These are phyloP conservation scores for Alligator sinensis DNA, from an alignment of 2,113 vertebrate species.

Conservation along the genomic window DNA sequence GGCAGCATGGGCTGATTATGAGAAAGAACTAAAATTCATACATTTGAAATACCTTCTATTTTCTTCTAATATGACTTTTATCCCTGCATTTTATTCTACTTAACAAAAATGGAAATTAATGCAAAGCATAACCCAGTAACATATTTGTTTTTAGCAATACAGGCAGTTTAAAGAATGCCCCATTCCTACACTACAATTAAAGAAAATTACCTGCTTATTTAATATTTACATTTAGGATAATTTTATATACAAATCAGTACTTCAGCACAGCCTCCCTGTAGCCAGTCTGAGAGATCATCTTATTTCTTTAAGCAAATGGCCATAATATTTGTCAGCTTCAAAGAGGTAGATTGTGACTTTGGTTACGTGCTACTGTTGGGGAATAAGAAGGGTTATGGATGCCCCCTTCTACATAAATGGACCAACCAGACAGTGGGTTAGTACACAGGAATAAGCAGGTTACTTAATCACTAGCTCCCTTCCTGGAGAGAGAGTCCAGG, in stretches of 20 bases:
- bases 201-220: not conserved
- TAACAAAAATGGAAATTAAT: not conserved
- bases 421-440: too few relatives aligned
- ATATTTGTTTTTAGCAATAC: not conserved
- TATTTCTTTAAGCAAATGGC: not conserved
- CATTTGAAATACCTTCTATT: not conserved
- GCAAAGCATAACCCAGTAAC: not conserved
- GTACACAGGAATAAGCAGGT: too few relatives aligned
- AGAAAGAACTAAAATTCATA: not conserved
- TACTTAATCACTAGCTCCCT: too few relatives aligned
- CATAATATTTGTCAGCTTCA: not conserved
- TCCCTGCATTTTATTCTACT: not conserved
- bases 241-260: not conserved
- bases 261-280: not conserved
- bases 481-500: too few relatives aligned
- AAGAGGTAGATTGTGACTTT: rapidly evolving
- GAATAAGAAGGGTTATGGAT: not conserved
- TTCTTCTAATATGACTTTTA: not conserved
- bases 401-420: not conserved
- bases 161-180: not conserved
- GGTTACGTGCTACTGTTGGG: not conserved
- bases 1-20: not conserved
- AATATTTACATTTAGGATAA: not conserved
- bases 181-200: not conserved
- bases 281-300: not conserved